Conservation (phyloP, 2,113 vertebrate genomes). For the Charadrius vociferus region DNA sequence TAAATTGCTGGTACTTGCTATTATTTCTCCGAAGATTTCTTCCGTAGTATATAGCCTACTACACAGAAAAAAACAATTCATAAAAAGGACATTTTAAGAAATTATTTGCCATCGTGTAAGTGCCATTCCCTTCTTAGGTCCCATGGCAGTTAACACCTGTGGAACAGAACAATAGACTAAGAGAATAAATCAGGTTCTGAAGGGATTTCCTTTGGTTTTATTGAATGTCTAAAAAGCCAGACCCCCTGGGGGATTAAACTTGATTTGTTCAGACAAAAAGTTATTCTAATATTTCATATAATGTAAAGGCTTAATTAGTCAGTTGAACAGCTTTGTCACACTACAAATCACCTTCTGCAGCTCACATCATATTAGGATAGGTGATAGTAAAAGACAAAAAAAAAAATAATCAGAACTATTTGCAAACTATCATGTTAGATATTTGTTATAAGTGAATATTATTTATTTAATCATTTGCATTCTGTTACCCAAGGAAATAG, state of each 20-base stretch:
- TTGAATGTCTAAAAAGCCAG: neutral
- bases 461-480: neutral
- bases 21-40: neutral
- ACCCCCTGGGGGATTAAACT: neutral
- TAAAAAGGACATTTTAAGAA: neutral
- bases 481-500: neutral
- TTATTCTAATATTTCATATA: neutral
- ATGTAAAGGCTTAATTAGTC: neutral
- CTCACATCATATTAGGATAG: neutral
- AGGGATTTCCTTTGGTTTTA: neutral
- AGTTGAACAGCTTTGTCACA: neutral
- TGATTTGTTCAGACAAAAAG: neutral
- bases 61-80: neutral
- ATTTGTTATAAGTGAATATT: neutral
- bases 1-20: conserved; percentile 15
- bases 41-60: neutral
- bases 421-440: neutral
- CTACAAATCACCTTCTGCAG: neutral
- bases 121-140: neutral
- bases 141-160: neutral
- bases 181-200: neutral
- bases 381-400: neutral
- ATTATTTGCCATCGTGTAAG: neutral
- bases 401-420: neutral
- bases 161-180: neutral